Conservation (phyloP, 2,797 vertebrate species). For the Alectoris magna region DNA sequence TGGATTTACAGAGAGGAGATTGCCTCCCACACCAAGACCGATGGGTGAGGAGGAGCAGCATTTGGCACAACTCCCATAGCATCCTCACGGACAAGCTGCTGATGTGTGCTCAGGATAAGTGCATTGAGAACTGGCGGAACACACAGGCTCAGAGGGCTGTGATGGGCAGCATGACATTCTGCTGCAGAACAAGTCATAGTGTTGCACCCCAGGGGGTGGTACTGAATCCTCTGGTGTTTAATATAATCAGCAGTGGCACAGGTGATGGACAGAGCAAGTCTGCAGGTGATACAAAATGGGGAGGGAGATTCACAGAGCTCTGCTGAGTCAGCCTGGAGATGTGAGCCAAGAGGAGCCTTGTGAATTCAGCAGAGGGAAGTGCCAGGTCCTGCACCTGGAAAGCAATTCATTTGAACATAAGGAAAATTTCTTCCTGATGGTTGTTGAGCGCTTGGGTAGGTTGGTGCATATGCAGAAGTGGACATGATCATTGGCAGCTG, state of each 20-base stretch:
- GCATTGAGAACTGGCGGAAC: fast-evolving
- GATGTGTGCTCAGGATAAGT: no score
- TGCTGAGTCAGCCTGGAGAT: no score
- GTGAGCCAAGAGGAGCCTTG: no score
- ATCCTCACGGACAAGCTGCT: no score
- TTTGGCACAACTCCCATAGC: no score
- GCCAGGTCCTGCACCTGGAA: no score
- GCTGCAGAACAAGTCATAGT: not conserved
- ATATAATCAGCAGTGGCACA: not conserved
- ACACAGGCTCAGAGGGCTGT: not conserved
- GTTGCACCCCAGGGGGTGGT: not conserved
- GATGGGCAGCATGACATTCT: fast-evolving
- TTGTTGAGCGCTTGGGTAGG: not conserved
- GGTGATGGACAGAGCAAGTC: not conserved
- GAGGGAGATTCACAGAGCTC: not conserved
- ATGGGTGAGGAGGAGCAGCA: not conserved
- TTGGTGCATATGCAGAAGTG: not conserved
- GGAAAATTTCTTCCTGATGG: not conserved
- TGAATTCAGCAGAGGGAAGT: no score
- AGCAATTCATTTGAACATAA: no score
- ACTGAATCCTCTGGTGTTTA: not conserved
- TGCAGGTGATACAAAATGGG: not conserved
- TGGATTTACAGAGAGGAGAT: not conserved
- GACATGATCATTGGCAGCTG: fast-evolving
- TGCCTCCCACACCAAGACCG: not conserved